phyloP scores from a whole-genome alignment of 1,140 invertebrate genomes.

The Neodiprion fabricii region DNA sequence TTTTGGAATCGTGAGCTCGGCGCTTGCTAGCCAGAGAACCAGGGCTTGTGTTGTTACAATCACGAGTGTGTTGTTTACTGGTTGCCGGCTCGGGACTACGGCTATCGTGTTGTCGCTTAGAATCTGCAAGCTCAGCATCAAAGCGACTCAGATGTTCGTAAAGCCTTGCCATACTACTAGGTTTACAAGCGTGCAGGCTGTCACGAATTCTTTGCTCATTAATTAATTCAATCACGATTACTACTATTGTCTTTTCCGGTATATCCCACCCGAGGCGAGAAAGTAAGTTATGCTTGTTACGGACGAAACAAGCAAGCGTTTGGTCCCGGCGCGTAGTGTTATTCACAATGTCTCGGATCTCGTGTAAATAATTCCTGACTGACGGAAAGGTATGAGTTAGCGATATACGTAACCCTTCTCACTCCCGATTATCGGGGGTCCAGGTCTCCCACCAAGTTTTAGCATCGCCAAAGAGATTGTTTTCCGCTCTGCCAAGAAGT shows the following conservation, averaged over 20 bases:
- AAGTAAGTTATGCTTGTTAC: neutral
- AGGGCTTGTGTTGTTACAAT: neutral
- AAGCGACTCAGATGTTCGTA: neutral
- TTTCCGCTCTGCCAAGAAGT: neutral
- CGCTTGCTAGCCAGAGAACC: neutral
- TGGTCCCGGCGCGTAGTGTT: neutral
- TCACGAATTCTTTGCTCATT: neutral
- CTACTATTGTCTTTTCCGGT: neutral
- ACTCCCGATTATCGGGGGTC: neutral
- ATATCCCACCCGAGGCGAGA: neutral
- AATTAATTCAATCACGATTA: neutral
- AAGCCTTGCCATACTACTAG: neutral
- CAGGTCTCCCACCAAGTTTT: constrained; percentile 6
- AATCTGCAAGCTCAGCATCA: neutral
- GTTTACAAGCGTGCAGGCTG: neutral
- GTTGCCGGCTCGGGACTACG: neutral
- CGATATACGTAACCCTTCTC: neutral
- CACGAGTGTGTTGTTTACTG: neutral
- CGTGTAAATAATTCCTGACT: neutral
- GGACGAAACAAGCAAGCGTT: neutral
- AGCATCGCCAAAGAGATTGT: constrained; percentile 2
- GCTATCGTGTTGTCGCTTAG: neutral
- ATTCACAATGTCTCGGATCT: neutral
- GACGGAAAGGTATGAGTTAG: neutral
- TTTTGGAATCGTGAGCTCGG: neutral